phyloP scores from a whole-genome alignment of 2,113 vertebrate genomes.

The Bettongia penicillata region DNA sequence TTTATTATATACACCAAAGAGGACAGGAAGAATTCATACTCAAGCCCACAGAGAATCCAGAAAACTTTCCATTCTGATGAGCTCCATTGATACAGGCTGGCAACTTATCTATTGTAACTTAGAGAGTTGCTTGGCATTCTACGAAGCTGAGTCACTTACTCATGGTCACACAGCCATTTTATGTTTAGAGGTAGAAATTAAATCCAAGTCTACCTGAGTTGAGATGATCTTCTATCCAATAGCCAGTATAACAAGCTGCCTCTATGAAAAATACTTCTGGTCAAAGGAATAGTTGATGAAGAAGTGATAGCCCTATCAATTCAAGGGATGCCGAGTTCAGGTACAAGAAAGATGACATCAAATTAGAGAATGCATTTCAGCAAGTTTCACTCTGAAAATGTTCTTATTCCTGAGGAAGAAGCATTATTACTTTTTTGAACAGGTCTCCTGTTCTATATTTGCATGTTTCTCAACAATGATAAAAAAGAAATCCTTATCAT shows the following conservation, averaged over 20 bases:
- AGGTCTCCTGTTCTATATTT: conserved; percentile 38
- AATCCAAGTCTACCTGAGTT: neutral
- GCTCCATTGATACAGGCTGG: neutral
- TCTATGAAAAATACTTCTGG: neutral
- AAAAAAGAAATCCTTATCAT: conserved; percentile 50
- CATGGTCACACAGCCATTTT: neutral
- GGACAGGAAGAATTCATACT: neutral
- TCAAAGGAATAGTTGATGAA: neutral
- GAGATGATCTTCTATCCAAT: neutral
- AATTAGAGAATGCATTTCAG: conserved; percentile 31
- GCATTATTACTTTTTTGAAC: conserved; percentile 22
- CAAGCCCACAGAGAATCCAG: neutral
- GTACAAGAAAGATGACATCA: neutral
- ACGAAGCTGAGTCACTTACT: neutral
- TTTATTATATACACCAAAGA: neutral
- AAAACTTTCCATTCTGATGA: neutral
- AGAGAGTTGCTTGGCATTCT: neutral
- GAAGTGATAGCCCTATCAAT: neutral
- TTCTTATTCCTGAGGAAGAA: conserved; percentile 11
- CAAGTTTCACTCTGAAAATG: neutral
- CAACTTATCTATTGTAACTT: neutral
- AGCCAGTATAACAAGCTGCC: neutral
- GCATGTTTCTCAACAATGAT: conserved; percentile 49
- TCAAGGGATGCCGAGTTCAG: neutral
- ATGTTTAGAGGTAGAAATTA: neutral